Conservation (phyloP, 2,797 vertebrate genomes). For the Ceryle rudis region DNA sequence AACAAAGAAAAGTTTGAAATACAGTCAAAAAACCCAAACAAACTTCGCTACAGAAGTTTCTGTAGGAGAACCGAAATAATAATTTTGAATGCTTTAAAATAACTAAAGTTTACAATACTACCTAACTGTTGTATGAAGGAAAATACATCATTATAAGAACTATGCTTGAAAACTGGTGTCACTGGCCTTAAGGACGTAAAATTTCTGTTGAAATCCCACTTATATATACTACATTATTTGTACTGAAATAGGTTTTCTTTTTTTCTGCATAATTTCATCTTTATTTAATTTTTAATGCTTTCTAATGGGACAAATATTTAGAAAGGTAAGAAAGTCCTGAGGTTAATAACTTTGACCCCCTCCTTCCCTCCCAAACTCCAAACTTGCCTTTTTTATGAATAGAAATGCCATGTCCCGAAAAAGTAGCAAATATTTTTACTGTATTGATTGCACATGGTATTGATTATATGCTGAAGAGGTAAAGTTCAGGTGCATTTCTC, state of each 20-base stretch:
- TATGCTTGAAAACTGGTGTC: neutral
- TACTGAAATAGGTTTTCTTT: slow-evolving; percentile 5
- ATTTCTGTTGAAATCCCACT: neutral
- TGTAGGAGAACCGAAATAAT: neutral
- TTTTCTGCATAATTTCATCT: slow-evolving; percentile 73
- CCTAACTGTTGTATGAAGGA: neutral
- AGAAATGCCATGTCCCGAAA: neutral
- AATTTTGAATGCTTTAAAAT: neutral
- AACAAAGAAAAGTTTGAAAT: neutral
- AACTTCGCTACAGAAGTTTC: neutral
- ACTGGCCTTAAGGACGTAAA: neutral
- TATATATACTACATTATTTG: slow-evolving; percentile 64
- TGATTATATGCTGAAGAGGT: neutral
- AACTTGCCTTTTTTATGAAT: neutral
- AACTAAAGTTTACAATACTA: neutral
- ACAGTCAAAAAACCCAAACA: neutral
- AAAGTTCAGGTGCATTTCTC: neutral
- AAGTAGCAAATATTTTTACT: neutral
- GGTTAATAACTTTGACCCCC: slow-evolving; percentile 48
- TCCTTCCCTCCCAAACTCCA: neutral
- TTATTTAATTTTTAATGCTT: slow-evolving; percentile 78
- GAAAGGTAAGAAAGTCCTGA: slow-evolving; percentile 75
- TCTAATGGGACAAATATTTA: slow-evolving; percentile 76
- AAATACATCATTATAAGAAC: neutral
- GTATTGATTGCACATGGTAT: rapidly evolving